Evolutionary conservation across 2,797 vertebrate species (phyloP).

Genomic region (Molothrus aeneus): DNA sequence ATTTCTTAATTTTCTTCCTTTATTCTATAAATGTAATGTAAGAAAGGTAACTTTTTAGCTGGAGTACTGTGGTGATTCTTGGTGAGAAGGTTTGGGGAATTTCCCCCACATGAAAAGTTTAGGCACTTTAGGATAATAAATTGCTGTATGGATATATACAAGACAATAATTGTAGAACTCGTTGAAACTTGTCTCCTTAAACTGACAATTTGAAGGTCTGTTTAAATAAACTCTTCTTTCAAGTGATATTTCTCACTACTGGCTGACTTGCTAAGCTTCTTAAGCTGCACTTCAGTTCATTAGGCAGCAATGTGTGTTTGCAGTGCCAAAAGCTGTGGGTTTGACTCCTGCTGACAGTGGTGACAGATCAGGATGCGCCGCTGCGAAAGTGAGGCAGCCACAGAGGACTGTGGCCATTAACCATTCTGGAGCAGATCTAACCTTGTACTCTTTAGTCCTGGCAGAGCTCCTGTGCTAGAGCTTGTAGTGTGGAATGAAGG

Average conservation of each 20-base stretch:
- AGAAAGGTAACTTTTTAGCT: not conserved
- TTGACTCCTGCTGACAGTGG: not conserved
- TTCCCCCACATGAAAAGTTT: not conserved
- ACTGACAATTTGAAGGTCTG: not conserved
- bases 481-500: not conserved
- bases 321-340: not conserved
- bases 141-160: not conserved
- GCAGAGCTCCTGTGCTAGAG: not conserved
- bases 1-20: not conserved
- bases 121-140: not conserved
- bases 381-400: rapidly evolving
- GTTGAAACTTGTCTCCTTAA: not conserved
- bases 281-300: not conserved
- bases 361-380: rapidly evolving
- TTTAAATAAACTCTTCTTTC: not conserved
- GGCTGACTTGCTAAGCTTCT: conserved; percentile 5
- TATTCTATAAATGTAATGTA: not conserved
- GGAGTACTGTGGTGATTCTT: not conserved
- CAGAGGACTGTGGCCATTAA: not conserved
- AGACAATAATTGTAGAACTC: not conserved
- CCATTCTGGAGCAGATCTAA: not conserved
- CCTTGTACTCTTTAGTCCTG: not conserved
- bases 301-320: not conserved
- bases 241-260: not conserved
- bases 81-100: not conserved